Percentiles rank a stretch among this genome's conserved stretches.
Evolutionary conservation across 2,888 invertebrate genomes (phyloP).

Genomic region (Stramonita haemastoma): DNA sequence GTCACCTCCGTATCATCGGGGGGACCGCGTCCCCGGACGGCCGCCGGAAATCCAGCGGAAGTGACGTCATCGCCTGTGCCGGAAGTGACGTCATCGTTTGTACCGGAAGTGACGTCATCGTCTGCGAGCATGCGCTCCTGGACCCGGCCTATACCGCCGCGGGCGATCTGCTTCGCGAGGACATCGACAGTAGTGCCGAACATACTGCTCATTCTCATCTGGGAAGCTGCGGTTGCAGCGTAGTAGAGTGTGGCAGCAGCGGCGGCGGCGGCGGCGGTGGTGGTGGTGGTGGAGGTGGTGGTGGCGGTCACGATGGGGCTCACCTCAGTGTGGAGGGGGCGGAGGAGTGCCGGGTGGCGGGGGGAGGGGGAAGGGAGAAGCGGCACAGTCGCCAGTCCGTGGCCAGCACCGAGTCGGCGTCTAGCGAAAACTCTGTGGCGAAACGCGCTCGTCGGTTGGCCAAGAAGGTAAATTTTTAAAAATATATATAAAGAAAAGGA

Average conservation of each 20-base stretch:
- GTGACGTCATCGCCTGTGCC: not conserved
- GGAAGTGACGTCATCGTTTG: not conserved
- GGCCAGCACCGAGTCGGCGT: slow-evolving; percentile 30
- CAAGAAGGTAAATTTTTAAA: slow-evolving; percentile 5
- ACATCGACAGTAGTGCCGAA: not conserved
- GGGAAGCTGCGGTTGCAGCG: not conserved
- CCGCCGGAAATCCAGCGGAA: not conserved
- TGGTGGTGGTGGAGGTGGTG: no score
- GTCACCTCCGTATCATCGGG: no score
- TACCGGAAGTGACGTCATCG: slow-evolving; percentile 21
- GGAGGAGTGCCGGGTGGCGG: not conserved
- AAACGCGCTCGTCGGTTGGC: slow-evolving; percentile 1
- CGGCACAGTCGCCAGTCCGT: slow-evolving; percentile 29
- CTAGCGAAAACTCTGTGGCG: slow-evolving; percentile 12
- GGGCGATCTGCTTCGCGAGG: not conserved
- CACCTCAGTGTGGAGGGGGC: not conserved
- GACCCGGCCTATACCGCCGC: not conserved
- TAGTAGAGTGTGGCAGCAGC: not conserved
- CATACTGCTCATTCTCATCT: not conserved
- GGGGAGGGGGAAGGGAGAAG: not conserved
- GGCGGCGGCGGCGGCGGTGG: not conserved
- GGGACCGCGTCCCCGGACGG: not conserved
- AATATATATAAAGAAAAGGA: not conserved
- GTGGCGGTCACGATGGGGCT: not conserved
- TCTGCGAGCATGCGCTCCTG: not conserved